phyloP scores from a whole-genome alignment of 1,140 invertebrate species.

The Araneus ventricosus region DNA sequence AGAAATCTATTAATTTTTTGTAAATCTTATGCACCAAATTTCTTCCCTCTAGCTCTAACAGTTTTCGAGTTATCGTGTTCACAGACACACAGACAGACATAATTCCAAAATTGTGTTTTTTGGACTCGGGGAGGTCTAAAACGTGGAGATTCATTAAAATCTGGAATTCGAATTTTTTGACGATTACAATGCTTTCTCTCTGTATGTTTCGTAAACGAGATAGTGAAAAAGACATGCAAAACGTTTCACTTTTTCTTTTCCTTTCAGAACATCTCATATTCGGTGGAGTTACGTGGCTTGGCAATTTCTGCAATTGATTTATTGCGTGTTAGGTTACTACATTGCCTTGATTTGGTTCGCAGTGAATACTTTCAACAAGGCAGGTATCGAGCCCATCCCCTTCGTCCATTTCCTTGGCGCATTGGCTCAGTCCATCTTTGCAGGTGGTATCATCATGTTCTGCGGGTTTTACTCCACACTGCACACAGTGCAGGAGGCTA shows the following conservation, averaged over 20 bases:
- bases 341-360: constrained; percentile 90
- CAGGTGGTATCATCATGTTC: constrained; percentile 87
- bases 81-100: too few species aligned
- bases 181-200: too few species aligned
- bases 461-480: constrained; percentile 91
- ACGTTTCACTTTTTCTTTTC: background rate
- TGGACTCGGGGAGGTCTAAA: too few species aligned
- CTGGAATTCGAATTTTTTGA: too few species aligned
- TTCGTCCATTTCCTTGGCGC: constrained; percentile 83
- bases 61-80: too few species aligned
- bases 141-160: too few species aligned
- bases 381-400: constrained; percentile 85
- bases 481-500: constrained; percentile 93
- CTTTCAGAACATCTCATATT: constrained; percentile 85
- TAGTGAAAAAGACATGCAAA: too few species aligned
- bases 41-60: too few species aligned
- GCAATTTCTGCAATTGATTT: constrained; percentile 86
- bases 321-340: constrained; percentile 88
- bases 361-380: constrained; percentile 86
- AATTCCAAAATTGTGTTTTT: too few species aligned
- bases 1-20: too few species aligned
- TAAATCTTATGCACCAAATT: too few species aligned
- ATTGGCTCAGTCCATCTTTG: constrained; percentile 87
- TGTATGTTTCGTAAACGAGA: too few species aligned
- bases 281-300: constrained; percentile 87